Evolutionary conservation across 2,113 vertebrate species (phyloP), one percentile per base, ranked within the genome.

Genomic region (Bos indicus): DNA sequence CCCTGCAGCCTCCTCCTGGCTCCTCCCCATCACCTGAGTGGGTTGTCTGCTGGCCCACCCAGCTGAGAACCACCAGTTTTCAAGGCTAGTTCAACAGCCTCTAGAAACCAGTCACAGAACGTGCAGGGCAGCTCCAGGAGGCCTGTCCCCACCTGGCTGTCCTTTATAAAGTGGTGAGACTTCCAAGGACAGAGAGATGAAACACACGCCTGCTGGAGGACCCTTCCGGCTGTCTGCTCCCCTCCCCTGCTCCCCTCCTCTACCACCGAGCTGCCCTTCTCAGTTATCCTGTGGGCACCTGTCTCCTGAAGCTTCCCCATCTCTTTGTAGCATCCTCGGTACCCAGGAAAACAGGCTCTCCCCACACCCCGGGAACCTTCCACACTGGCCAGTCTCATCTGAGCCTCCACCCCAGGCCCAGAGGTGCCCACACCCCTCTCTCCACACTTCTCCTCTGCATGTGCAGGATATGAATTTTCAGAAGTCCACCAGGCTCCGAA

Each of bases 1-100:
- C 90, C 89, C 95, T 84, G 14, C 13, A 60, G 96, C 23, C 36
- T 89, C 91, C 97, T 85, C 82, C 93, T 80, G 95, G 98, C 93
- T 93, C 96, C 90, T 98, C 90, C 77, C 95, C 52, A 89, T 98
- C 97, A 96, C 23, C 60, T 11, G 25, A 23, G 2, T 71, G n/a
- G 67, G 67, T 6, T 40, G n/a, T 40, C 67, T 12, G 13, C 52
- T 0, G 8, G 48, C 59, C 98, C 97, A 97, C 30, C 91, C 94
- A 97, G 97, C 96, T 96, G 90, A 97, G 98, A 97, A 96, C 98
- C 94, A 96, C 97, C 93, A 97, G 97, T 94, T 98, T 96, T 98
- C 51, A 97, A 96, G 98, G 97, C 97, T 92, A 97, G 62, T 95
- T 93, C 94, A 97, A 96, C 3, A 57, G 67, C 80, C 23, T 56